Percentiles rank a stretch among this genome's conserved stretches.
Evolutionary conservation across 1,140 invertebrate species (phyloP).

Genomic region (Tetragnatha versicolor): DNA sequence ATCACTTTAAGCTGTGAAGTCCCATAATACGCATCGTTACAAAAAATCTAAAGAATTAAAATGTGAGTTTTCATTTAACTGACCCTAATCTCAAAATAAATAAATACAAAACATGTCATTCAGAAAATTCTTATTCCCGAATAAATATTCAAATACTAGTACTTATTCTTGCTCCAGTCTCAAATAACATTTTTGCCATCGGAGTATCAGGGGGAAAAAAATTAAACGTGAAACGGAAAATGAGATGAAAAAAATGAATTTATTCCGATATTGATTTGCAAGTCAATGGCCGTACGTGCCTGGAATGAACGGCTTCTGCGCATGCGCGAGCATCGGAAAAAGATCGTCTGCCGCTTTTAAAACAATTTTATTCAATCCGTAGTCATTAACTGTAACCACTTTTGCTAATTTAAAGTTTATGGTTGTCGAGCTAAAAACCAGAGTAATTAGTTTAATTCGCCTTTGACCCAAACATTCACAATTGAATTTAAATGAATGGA

Average conservation of each 20-base stretch:
- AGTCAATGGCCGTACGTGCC: slow-evolving; percentile 53
- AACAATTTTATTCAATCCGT: slow-evolving; percentile 52
- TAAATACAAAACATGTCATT: not conserved
- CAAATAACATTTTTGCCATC: slow-evolving; percentile 37
- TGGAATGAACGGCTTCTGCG: slow-evolving; percentile 22
- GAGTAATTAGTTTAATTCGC: slow-evolving; percentile 55
- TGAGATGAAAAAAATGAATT: slow-evolving; percentile 30
- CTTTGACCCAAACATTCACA: slow-evolving; percentile 14
- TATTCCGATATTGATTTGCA: slow-evolving; percentile 49
- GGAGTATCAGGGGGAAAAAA: not conserved
- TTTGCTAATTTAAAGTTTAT: slow-evolving; percentile 56
- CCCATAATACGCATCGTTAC: no score
- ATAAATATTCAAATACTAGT: slow-evolving; percentile 24
- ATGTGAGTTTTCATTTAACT: no score
- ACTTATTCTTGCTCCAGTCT: slow-evolving; percentile 10
- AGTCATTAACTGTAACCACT: slow-evolving; percentile 54
- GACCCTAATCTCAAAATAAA: no score
- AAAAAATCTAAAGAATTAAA: no score
- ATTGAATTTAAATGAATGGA: slow-evolving; percentile 55
- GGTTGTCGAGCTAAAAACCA: slow-evolving; percentile 49
- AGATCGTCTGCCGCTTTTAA: slow-evolving; percentile 37
- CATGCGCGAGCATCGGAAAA: slow-evolving; percentile 32
- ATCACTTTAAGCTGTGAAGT: no score
- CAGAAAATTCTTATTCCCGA: slow-evolving; percentile 15
- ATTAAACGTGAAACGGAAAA: slow-evolving; percentile 22